Evolutionary conservation across 2,797 vertebrate genomes (phyloP), one percentile per base, ranked within the genome.

Genomic region (Acanthiza pusilla): DNA sequence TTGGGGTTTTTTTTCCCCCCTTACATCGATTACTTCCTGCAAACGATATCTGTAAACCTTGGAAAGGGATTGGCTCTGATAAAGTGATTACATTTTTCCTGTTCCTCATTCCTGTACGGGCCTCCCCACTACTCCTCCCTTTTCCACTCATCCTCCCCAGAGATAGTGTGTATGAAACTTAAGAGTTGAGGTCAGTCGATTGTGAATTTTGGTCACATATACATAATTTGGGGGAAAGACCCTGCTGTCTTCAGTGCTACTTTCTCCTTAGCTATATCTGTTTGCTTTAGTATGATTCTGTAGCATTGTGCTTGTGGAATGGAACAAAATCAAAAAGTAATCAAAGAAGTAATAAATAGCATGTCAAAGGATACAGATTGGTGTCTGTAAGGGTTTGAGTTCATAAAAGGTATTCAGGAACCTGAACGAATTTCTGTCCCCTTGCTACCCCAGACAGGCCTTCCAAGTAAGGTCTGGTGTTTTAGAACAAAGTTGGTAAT

Each of bases 81-180:
- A 73, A 92, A 72, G 51, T 71, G 43, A 77, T 84, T 88, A 62
- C 83, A 70, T 86, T 96, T 94, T 96, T 95, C 93, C 93, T 96
- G 94, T 96, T 96, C 96, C 96, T 96, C 93, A 86, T 95, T 96
- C 96, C 85, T 93, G n/a, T 60, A 12, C 9, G 32, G 89, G 70
- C 92, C 89, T 94, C 85, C 32, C 19, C n/a, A 11, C 67, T 73
- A 26, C 67, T 90, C 43, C 93, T 95, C 66, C 88, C 82, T 88
- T 62, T 90, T 66, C 82, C 93, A 91, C 82, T 66, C 79, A 72
- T 78, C 62, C n/a, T 87, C 29, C 25, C 22, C 76, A 2, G 19
- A 45, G 40, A 34, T 2, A 43, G 13, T 3, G 11, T 67, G 26
- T 54, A 5, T 65, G 65, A 77, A 89, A 68, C 42, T 6, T 7